Base-by-base conservation (phyloP, 92 coral and sea anemone genomes). In the Porites evermanni region DNA sequence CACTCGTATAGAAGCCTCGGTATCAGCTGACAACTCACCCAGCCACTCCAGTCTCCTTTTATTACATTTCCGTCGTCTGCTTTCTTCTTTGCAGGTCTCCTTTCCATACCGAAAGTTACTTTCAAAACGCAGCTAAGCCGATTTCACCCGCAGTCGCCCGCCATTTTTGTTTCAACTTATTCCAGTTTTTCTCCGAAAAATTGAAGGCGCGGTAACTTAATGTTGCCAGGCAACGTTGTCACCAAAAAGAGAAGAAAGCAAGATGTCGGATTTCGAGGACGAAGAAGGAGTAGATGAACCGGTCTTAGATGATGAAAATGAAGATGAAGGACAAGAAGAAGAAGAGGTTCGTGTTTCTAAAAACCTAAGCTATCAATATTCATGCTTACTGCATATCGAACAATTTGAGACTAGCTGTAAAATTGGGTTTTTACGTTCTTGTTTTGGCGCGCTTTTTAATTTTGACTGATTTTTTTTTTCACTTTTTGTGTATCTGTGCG, bases 221-320 rank as follows among this genome's bases (percentile, higher is more conserved):
- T 74, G 78, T 74, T 74, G 64, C 64, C 16, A 83, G 61, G 87
- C 52, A 59, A 32, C 79, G 24, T 29, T 32, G 26, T 9, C 12
- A 72, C 52, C 12, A 70, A 69, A 65, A 14, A 21, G 19, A 17
- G n/a, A 8, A 12, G 53, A 50, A 72, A 73, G 80, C 80, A 83
- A 68, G 52, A 97, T 97, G 99, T 97, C 99, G 60, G 99, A 97
- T 67, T 97, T 97, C 87, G 99, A 97, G 67, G 99, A 97, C 91
- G 97, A 95, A 72, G 98, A 97, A 79, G 99, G 99, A 11, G 99
- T 97, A 14, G 99, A 97, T 90, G 99, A 95, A 68, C 99, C 99
- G 12, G 92, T 93, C 2, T 86, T 97, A 78, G 98, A 97, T 67
- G 99, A 94, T 64, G 99, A 97, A 29, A 93, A 95, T 23, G 98